phyloP scores from a whole-genome alignment of 2,888 invertebrate species.

The Cantharis nigra region DNA sequence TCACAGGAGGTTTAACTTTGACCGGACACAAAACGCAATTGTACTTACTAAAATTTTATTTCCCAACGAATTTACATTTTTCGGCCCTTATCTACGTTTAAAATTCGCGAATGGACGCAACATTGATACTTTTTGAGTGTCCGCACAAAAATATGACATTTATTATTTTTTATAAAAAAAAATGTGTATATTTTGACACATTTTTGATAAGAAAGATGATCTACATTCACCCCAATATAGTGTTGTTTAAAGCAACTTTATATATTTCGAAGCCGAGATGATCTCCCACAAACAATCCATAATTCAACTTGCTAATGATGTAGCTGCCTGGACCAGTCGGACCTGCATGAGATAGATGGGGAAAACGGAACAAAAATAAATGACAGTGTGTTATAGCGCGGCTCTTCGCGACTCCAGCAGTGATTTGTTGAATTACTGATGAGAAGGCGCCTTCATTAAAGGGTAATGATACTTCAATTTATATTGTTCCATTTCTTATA shows the following conservation, averaged over 20 bases:
- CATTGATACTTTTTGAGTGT: neutral
- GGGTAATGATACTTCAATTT: conserved; percentile 53
- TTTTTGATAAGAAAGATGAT: conserved; percentile 16
- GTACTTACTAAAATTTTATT: conserved; percentile 26
- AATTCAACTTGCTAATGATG: conserved; percentile 56
- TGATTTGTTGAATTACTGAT: conserved; percentile 52
- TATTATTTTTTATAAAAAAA: neutral
- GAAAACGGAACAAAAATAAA: conserved; percentile 49
- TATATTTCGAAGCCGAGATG: conserved; percentile 44
- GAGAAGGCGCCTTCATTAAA: conserved; percentile 51
- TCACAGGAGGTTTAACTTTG: conserved; percentile 44
- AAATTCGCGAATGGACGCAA: neutral
- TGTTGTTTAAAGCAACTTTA: conserved; percentile 37
- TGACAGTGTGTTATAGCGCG: conserved; percentile 46
- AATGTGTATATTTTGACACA: conserved; percentile 10
- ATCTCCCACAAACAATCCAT: conserved; percentile 53
- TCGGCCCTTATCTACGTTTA: neutral
- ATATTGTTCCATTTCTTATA: conserved; percentile 48
- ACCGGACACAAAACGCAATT: conserved; percentile 46
- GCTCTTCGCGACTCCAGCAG: conserved; percentile 33
- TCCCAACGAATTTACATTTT: conserved; percentile 6
- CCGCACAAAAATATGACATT: neutral
- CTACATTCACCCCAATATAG: conserved; percentile 13
- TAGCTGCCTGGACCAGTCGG: conserved; percentile 52
- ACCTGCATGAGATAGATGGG: conserved; percentile 53